Evolutionary conservation across 1,140 invertebrate genomes (phyloP), one percentile per base, ranked within the genome.

Genomic region (Lithobius niger): DNA sequence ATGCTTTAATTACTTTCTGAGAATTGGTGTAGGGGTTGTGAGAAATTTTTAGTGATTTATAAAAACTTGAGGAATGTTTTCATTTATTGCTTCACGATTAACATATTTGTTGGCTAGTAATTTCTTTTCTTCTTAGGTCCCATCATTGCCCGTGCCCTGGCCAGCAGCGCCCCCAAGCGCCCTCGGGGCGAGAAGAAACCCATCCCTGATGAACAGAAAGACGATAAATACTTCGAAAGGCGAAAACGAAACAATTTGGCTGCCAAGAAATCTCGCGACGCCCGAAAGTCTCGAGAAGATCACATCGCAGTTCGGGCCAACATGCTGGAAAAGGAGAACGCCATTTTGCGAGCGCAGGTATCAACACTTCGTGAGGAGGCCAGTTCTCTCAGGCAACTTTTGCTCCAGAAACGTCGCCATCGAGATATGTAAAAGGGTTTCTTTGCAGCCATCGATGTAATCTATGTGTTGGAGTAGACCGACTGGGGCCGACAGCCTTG

Each of bases 151-250:
- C 56, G 67, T 57, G 67, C 69, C 28, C 52, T 70, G 45, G 60
- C 64, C 45, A 57, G 71, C 49, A 58, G 64, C 16, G 61, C 61
- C 13, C 68, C 70, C 19, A 67, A 77, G 58, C 74, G 84, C 53
- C 79, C 82, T 0, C 71, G 88, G 13, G 84, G 86, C 21, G 86
- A 89, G 66, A 92, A 92, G 67, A 81, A 85, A 61, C 83, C 88
- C 0, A 91, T 90, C 45, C 88, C 88, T 0, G 80, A 83, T 2
- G 86, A 87, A 28, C 76, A 86, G 63, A 92, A 92, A 66, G 89
- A 93, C 66, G 82, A 82, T 24, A 90, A 88, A 67, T 93, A 94
- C 70, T 93, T 81, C 64, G 89, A 93, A 66, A 72, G 87, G 42
- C 73, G 89, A 59, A 80, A 83, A 66, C 74, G 87, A 1, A 94